Base-by-base conservation (phyloP, 2,797 vertebrate genomes). In the Gadopsis marmoratus region DNA sequence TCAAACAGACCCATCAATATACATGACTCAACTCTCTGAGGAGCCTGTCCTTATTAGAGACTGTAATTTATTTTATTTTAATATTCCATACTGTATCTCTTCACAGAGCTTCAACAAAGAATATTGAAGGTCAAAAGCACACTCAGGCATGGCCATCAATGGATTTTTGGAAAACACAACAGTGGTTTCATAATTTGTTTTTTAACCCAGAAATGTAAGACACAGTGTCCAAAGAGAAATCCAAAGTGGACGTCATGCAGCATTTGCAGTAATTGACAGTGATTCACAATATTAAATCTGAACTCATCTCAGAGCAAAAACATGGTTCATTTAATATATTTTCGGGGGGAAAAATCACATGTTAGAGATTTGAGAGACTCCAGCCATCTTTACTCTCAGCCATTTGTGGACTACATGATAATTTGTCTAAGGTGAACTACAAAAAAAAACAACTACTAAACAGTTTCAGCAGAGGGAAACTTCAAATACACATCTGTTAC, bases 11-110 rank as follows among this genome's bases (percentile, higher is more conserved):
- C 21, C 53, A 53, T 86, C 69, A 73, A 78, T 63, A 74, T 61
- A 60, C 17, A 67, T 81, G 78, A 87, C 64, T 89, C 82, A 87
- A 61, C 61, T 45, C 70, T 82, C 76, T 26, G 48, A 79, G 64
- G 73, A 86, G 65, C 53, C 59, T 23, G 63, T 81, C 67, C 72
- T 76, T 71, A 51, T 63, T 65, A 76, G 39, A 81, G 47, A 29
- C 23, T 66, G 26, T 47, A 4, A 66, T 60, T 56, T 39, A 0
- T 11, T 39, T 55, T 73, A 26, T 66, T 41, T 21, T 39, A 23
- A 39, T 66, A n/a, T 41, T n/a, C 13, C 47, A n/a, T 26, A 35
- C 35, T 50, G 4, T 61, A 37, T 74, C 45, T 84, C 8, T 48
- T 78, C 33, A 79, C 2, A 58, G 12, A 61, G 19, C 35, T 64